Percentiles rank a stretch among this genome's conserved stretches.
Evolutionary conservation across 2,888 invertebrate genomes (phyloP).

Genomic region (Polyommatus iphigenia): DNA sequence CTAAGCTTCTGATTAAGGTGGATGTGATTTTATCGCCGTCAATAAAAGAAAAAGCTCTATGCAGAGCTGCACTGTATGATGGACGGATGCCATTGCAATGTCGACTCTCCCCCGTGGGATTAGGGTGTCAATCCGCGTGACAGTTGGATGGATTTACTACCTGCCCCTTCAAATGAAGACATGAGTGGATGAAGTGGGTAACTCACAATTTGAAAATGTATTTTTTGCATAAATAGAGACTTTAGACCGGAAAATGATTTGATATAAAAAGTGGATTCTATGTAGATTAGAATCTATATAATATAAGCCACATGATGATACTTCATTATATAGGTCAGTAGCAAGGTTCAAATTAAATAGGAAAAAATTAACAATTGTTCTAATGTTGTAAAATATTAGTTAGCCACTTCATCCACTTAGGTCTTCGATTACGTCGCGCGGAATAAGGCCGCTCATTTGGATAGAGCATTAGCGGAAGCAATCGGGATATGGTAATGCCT

Average conservation of each 20-base stretch:
- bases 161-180: neutral
- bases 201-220: too few relatives aligned
- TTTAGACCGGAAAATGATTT: too few relatives aligned
- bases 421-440: slow-evolving; percentile 14
- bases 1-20: slow-evolving; percentile 23
- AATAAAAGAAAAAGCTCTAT: slow-evolving; percentile 32
- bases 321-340: too few relatives aligned
- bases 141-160: slow-evolving; percentile 32
- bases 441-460: neutral
- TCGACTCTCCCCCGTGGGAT: slow-evolving; percentile 27
- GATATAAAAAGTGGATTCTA: too few relatives aligned
- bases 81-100: slow-evolving; percentile 18
- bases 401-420: too few relatives aligned
- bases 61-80: slow-evolving; percentile 13
- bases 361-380: too few relatives aligned
- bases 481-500: slow-evolving; percentile 11
- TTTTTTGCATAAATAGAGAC: too few relatives aligned
- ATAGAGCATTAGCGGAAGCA: slow-evolving; percentile 23
- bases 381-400: too few relatives aligned
- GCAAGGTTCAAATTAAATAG: too few relatives aligned
- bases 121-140: slow-evolving; percentile 33
- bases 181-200: too few relatives aligned
- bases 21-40: slow-evolving; percentile 24
- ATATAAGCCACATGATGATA: too few relatives aligned
- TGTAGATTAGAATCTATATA: too few relatives aligned